Percentiles rank a stretch among this genome's conserved stretches.
phyloP scores from a whole-genome alignment of 2,797 vertebrate genomes.

The Botia kubotai region DNA sequence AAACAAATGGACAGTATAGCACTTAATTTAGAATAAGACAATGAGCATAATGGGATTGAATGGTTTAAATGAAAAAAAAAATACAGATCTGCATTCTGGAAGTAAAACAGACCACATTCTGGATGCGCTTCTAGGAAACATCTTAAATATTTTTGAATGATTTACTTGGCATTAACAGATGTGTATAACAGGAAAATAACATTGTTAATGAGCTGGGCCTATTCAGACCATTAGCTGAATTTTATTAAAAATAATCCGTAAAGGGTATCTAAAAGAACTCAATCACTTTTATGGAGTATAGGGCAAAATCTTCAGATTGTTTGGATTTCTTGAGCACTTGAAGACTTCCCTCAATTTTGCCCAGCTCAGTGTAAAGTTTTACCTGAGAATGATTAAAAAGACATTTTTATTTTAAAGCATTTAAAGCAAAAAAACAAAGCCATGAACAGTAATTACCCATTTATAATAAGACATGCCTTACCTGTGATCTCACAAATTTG shows the following conservation, averaged over 20 bases:
- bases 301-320: slow-evolving; percentile 72
- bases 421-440: background rate
- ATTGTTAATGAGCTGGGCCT: too few species aligned
- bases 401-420: background rate
- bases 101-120: too few species aligned
- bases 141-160: too few species aligned
- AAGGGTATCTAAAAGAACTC: slow-evolving; percentile 83
- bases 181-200: too few species aligned
- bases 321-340: slow-evolving; percentile 82
- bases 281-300: slow-evolving; percentile 93
- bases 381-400: slow-evolving; percentile 74
- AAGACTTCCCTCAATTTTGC: slow-evolving; percentile 92
- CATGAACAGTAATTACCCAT: background rate
- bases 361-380: slow-evolving; percentile 88
- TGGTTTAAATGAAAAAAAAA: too few species aligned
- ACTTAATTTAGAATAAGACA: too few species aligned
- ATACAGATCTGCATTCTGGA: too few species aligned
- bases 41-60: too few species aligned
- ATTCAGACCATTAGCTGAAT: slow-evolving; percentile 52
- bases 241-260: slow-evolving; percentile 66
- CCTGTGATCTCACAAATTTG: slow-evolving; percentile 89
- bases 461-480: slow-evolving; percentile 63
- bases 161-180: too few species aligned
- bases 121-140: too few species aligned
- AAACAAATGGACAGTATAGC: too few species aligned